phyloP scores from a whole-genome alignment of 1,140 invertebrate species.

The Eueides isabella region DNA sequence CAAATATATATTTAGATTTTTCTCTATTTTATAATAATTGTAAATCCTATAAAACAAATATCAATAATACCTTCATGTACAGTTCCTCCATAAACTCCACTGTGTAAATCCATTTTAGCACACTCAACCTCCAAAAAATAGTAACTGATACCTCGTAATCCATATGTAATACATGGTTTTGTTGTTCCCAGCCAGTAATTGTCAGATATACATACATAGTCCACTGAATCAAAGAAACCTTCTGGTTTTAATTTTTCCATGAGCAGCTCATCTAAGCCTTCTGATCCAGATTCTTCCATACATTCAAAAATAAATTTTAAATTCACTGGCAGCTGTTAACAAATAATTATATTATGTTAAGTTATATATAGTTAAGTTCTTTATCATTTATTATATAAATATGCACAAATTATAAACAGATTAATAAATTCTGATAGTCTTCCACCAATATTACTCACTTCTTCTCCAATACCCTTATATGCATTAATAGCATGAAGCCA shows the following conservation, averaged over 20 bases:
- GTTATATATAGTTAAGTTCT: too few species aligned
- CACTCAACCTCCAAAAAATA: slow-evolving; percentile 95
- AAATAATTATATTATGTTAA: slow-evolving; percentile 26
- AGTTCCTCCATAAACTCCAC: slow-evolving; percentile 96
- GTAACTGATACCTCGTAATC: slow-evolving; percentile 96
- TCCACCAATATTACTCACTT: slow-evolving; percentile 65
- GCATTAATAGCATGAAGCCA: slow-evolving; percentile 98
- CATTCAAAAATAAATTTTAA: slow-evolving; percentile 98
- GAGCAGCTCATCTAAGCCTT: slow-evolving; percentile 95
- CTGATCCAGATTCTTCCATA: slow-evolving; percentile 99
- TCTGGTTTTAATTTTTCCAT: slow-evolving; percentile 81
- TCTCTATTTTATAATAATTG: background rate
- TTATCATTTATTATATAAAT: too few species aligned
- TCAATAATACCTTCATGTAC: slow-evolving; percentile 85
- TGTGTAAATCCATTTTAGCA: slow-evolving; percentile 96
- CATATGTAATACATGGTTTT: slow-evolving; percentile 98
- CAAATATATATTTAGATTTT: background rate
- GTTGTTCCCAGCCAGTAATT: slow-evolving; percentile 99
- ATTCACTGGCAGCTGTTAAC: slow-evolving; percentile 91
- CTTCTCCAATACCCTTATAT: slow-evolving; percentile 87
- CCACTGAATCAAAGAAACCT: slow-evolving; percentile 92
- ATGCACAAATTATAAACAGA: too few species aligned
- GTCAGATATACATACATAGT: slow-evolving; percentile 99
- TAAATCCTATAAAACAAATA: background rate
- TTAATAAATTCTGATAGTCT: too few species aligned